Evolutionary conservation across 2,797 vertebrate species (phyloP).

Genomic region (Sparidentex hasta): DNA sequence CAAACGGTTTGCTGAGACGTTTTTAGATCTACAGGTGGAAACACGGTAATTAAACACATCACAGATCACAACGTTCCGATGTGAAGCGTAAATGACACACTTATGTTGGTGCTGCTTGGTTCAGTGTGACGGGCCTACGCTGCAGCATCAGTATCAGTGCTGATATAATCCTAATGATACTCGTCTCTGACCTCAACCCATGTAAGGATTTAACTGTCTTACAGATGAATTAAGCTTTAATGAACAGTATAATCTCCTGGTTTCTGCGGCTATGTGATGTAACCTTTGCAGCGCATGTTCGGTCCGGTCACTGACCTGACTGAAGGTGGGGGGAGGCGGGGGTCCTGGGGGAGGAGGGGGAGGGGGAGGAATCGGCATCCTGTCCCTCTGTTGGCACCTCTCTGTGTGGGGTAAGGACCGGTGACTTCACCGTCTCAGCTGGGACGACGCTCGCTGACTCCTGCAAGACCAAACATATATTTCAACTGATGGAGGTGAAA

Average conservation of each 20-base stretch:
- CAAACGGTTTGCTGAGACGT: no score
- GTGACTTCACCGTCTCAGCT: conserved; percentile 62
- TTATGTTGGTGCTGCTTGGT: no score
- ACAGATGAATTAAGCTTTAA: no score
- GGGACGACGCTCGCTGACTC: conserved; percentile 79
- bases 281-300: not conserved
- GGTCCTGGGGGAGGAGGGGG: conserved; percentile 92
- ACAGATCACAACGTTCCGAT: no score
- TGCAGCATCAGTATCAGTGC: no score
- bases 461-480: conserved; percentile 68
- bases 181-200: not conserved
- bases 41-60: no score
- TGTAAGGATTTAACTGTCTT: no score
- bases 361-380: conserved; percentile 94
- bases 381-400: conserved; percentile 81
- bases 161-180: no score
- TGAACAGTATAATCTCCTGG: no score
- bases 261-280: not conserved
- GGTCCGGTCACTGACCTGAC: conserved; percentile 83
- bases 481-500: not conserved
- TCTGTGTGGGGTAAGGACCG: conserved; percentile 76
- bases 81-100: no score
- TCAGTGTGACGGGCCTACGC: no score
- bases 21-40: no score
- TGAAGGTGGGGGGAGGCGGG: conserved; percentile 91